Conservation (phyloP, 2,797 vertebrate genomes). For the Argyrosomus regius region DNA sequence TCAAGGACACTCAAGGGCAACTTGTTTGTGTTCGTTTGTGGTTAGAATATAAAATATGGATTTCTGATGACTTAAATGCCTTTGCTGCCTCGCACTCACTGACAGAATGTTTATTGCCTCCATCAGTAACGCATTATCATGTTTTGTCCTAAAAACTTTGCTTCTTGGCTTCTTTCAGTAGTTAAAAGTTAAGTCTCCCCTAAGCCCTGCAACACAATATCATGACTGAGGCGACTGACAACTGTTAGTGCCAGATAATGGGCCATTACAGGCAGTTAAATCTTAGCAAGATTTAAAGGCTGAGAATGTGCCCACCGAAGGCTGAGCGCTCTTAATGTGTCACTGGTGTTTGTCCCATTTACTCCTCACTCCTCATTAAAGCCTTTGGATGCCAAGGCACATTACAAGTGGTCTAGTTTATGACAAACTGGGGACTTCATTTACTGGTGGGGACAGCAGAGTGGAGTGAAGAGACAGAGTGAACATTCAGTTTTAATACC, state of each 20-base stretch:
- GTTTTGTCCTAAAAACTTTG: constrained; percentile 56
- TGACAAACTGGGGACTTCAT: constrained; percentile 68
- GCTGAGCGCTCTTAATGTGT: constrained; percentile 61
- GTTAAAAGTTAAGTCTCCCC: constrained; percentile 64
- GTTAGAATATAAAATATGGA: constrained; percentile 37
- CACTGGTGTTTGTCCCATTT: constrained; percentile 70
- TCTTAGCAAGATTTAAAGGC: constrained; percentile 74
- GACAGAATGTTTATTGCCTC: constrained; percentile 59
- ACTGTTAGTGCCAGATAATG: constrained; percentile 69
- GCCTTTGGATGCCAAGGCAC: constrained; percentile 57
- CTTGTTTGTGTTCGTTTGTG: constrained; percentile 36
- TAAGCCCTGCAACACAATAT: constrained; percentile 54
- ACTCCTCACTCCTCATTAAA: constrained; percentile 70
- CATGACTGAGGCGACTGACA: constrained; percentile 53
- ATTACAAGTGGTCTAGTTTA: constrained; percentile 71
- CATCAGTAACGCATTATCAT: constrained; percentile 67
- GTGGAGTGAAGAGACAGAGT: constrained; percentile 45
- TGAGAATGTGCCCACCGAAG: constrained; percentile 71
- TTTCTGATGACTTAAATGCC: constrained; percentile 31
- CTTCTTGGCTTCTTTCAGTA: constrained; percentile 60
- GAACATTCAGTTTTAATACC: constrained; percentile 50
- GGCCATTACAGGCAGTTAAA: constrained; percentile 64
- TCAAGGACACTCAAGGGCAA: constrained; percentile 4
- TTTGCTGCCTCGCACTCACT: constrained; percentile 34
- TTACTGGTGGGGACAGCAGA: constrained; percentile 70